Evolutionary conservation across 2,113 vertebrate species (phyloP), one percentile per base, ranked within the genome.

Genomic region (Amphiprion ocellaris): DNA sequence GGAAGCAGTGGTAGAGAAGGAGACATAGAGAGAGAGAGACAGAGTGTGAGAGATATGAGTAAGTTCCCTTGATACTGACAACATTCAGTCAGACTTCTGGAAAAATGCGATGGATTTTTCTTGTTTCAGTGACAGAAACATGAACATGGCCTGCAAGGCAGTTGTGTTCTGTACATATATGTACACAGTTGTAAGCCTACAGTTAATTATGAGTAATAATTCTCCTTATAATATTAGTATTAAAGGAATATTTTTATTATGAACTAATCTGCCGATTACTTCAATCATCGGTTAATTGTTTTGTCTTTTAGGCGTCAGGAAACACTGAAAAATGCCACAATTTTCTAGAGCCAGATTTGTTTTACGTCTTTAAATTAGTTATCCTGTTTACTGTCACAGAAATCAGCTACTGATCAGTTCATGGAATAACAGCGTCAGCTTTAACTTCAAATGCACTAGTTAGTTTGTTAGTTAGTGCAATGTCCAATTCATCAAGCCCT

Each of bases 401-500:
- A 16, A 44, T 33, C 30, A 6, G 30, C 4, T 8, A 33, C 30
- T 33, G 7, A 5, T 8, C 30, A 33, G 30, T 33, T 8, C 30
- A 33, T 4, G 2, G 30, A 33, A 21, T 21, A 21, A 21, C 21
- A 21, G 26, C 26, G 2, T 26, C 26, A 26, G 26, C 26, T 26
- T 26, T 26, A 26, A 26, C 26, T 30, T 30, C 5, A 30, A 30
- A 30, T 21, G 21, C 21, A 21, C 21, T 21, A 21, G 21, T 21
- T 21, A 21, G 21, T 21, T 21, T 21, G 21, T 21, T 21, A 21
- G 21, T 21, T 69, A 70, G 50, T 15, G 56, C 26, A 6, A 21
- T 21, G 21, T 21, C 21, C 73, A 67, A 68, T 81, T 72, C 55
- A 88, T 88, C 73, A 76, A 28, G n/a, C 59, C 24, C 62, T 60